A percentile compares a stretch with the other conserved stretches of the same genome.
Conservation (phyloP, 2,113 vertebrate species). For the Nesoenas mayeri region DNA sequence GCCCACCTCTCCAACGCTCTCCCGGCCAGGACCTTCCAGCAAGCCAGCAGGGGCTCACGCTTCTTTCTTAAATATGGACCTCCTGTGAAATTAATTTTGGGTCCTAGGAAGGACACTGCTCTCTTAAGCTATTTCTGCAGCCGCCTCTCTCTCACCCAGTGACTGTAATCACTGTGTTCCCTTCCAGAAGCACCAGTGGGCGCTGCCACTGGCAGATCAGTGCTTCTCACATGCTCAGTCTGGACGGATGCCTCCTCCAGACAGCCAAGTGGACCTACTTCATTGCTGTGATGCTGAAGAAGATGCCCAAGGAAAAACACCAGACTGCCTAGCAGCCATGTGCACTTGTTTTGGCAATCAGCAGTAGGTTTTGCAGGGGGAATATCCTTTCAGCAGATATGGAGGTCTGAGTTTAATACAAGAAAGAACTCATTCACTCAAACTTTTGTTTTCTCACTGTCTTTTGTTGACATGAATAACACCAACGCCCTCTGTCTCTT, state of each 20-base stretch:
- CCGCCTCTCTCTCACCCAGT: not conserved
- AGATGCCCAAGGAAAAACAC: not conserved
- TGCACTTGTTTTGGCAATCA: not conserved
- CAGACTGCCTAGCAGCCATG: not conserved
- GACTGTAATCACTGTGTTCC: accelerated
- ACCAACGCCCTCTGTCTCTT: not conserved
- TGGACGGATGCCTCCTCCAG: not conserved
- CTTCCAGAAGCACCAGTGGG: not conserved
- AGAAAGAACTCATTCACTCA: not conserved
- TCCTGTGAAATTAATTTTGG: not conserved
- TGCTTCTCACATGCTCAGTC: not conserved
- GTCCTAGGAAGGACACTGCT: not conserved
- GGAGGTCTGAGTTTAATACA: not conserved
- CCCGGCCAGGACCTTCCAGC: not conserved
- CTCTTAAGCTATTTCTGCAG: not conserved
- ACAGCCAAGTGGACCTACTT: not conserved
- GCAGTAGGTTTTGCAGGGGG: not conserved
- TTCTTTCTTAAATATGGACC: not conserved
- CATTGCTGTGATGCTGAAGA: not conserved
- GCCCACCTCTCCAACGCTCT: accelerated
- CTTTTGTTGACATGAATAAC: not conserved
- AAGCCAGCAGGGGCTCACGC: not conserved
- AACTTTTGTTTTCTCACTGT: not conserved
- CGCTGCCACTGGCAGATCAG: not conserved
- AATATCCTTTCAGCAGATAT: not conserved